Evolutionary conservation across 2,888 invertebrate genomes (phyloP), one percentile per base, ranked within the genome.

Genomic region (Sympetrum striolatum): DNA sequence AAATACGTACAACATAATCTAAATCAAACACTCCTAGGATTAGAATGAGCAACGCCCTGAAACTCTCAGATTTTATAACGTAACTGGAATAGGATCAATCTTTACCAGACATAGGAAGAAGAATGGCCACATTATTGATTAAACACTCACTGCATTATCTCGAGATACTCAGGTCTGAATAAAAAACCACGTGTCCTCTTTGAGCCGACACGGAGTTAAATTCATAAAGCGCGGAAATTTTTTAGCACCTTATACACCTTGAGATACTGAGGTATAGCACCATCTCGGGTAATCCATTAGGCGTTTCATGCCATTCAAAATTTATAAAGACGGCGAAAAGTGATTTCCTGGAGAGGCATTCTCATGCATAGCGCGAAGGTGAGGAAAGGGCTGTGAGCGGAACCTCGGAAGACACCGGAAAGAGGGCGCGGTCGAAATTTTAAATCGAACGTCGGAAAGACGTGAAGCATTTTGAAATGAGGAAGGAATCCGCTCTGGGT

Each of bases 251-350:
- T 15, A 82, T 14, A n/a, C 4, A 25, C 18, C 31, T 31, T 31
- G 15, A 15, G 18, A 31, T 25, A 73, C 31, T 25, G 73, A 31
- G 31, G 73, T 8, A 25, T 31, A 25, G 31, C 73, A 12, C 73
- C 73, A 25, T 73, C 73, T 31, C 37, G 60, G 53, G 53, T 22
- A 86, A 86, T 86, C 86, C 86, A 86, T 86, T 86, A 86, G 86
- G 22, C 37, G 58, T 60, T 86, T 86, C 53, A 53, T 86, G 86
- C 60, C 86, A 37, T 86, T 86, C n/a, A 86, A 86, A 86, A 86
- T 86, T 86, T 86, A 86, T 86, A 86, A 86, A 86, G 86, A 60
- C 18, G 60, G 35, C 60, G 60, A 53, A 60, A 86, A 86, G 37
- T 60, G 60, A 86, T 86, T 86, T 86, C 60, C 60, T n/a, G n/a